Percentiles rank a stretch among this genome's conserved stretches.
phyloP scores from a whole-genome alignment of 2,888 invertebrate genomes.

The Acanthococcus lagerstroemiae region DNA sequence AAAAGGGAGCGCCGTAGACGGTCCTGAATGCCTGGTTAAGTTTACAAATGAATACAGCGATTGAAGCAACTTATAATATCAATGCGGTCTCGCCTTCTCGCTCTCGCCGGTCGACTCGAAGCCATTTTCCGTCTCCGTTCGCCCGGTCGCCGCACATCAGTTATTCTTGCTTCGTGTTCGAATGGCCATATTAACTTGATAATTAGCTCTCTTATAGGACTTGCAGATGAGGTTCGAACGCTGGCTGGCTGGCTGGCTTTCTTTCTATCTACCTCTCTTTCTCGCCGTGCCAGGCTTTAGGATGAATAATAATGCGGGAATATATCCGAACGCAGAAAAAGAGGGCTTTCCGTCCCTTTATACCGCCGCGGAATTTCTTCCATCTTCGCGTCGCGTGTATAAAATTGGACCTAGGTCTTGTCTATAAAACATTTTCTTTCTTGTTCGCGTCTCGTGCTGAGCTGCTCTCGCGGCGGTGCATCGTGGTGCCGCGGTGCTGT shows the following conservation, averaged over 20 bases:
- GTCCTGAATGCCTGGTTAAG: constrained; percentile 45
- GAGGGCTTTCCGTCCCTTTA: constrained; percentile 24
- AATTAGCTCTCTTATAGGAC: constrained; percentile 55
- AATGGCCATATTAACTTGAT: constrained; percentile 74
- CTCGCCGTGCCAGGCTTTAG: constrained; percentile 10
- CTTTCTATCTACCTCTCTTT: no score
- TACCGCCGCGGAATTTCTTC: constrained; percentile 15
- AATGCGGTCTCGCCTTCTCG: constrained; percentile 43
- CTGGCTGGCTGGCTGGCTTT: no score
- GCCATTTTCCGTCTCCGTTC: constrained; percentile 38
- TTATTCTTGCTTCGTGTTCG: constrained; percentile 20
- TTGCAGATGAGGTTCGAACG: constrained; percentile 29
- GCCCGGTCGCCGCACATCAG: constrained; percentile 39
- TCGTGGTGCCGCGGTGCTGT: not conserved
- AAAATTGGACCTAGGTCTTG: constrained; percentile 28
- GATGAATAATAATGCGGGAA: constrained; percentile 31
- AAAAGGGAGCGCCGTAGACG: constrained; percentile 41
- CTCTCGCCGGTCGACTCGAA: constrained; percentile 34
- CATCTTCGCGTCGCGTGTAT: constrained; percentile 11
- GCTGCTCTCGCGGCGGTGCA: constrained; percentile 2
- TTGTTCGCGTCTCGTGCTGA: constrained; percentile 21
- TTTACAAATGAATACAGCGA: constrained; percentile 62
- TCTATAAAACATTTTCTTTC: constrained; percentile 28
- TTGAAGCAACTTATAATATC: constrained; percentile 62
- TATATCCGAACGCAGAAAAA: constrained; percentile 10